Base-by-base conservation (phyloP, 2,113 vertebrate species). In the Laterallus jamaicensis region DNA sequence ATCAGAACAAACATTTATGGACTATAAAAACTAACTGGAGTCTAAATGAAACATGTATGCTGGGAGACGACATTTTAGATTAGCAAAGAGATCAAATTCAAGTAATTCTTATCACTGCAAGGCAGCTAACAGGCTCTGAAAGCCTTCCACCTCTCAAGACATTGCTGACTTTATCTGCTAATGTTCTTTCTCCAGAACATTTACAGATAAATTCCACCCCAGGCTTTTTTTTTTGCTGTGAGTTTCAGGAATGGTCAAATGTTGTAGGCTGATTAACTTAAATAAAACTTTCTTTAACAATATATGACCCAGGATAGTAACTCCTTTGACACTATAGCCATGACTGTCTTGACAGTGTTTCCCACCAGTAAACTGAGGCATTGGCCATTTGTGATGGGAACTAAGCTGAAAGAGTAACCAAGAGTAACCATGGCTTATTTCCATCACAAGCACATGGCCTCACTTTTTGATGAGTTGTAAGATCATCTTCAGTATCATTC, bases 11-110 rank as follows among this genome's bases (percentile, higher is more conserved):
- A 89, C 14, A 58, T 35, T 62, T 82, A 85, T 19, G 19, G 71
- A 59, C 42, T 64, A 70, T 25, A 59, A 86, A 85, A 2, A 9
- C 20, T 70, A 56, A 55, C 9, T n/a, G 15, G 39, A 69, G 82
- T 85, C 66, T 80, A 95, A 80, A 35, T 47, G 4, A 79, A 93
- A 56, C 32, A 54, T 7, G 12, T 21, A 37, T 40, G 62, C 9
- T 62, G 25, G 31, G 78, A 89, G 60, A 31, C 2, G 16, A 77
- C 14, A 82, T 62, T 87, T 90, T 56, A 76, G 40, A 78, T 86
- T 39, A 93, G 70, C 81, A 93, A 86, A 82, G 44, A 93, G 91
- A 93, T 80, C 12, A 77, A 86, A 90, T 73, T 90, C 39, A 84
- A 75, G 60, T 92, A 88, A 87, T 68, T 47, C 39, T 77, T 49